Percentiles rank a stretch among this genome's conserved stretches.
phyloP scores from a whole-genome alignment of 1,140 invertebrate genomes.

The Microvelia longipes region DNA sequence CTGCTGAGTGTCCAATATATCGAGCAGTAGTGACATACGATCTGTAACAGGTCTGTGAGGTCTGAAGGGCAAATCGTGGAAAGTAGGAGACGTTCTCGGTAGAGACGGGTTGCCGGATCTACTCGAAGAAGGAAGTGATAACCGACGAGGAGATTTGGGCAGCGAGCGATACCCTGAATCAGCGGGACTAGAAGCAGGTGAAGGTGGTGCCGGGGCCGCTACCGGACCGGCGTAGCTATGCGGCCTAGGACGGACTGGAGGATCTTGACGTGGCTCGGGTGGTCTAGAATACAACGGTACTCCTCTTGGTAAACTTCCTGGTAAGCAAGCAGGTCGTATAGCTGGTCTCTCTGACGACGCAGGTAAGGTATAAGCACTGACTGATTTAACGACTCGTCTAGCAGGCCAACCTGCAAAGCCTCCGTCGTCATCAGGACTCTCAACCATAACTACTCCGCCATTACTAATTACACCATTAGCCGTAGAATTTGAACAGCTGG shows the following conservation, averaged over 20 bases:
- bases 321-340: conserved; percentile 11
- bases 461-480: not conserved
- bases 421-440: conserved; percentile 18
- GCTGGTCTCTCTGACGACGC: conserved; percentile 30
- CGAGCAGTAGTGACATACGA: conserved; percentile 57
- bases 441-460: conserved; percentile 11
- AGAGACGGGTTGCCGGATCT: conserved; percentile 3
- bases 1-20: conserved; percentile 63
- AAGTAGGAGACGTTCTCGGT: conserved; percentile 36
- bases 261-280: conserved; percentile 33
- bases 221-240: conserved; percentile 30
- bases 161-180: conserved; percentile 28
- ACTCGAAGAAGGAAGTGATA: conserved; percentile 28
- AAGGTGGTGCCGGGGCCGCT: conserved; percentile 22
- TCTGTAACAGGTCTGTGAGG: conserved; percentile 51
- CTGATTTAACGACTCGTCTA: conserved; percentile 15
- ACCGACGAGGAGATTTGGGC: conserved; percentile 8
- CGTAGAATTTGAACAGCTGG: not conserved
- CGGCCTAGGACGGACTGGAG: conserved; percentile 37
- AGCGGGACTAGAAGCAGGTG: conserved; percentile 28
- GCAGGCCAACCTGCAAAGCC: conserved; percentile 17
- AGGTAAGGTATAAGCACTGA: conserved; percentile 19
- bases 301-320: conserved; percentile 11
- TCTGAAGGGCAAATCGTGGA: conserved; percentile 45
- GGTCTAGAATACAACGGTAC: conserved; percentile 13